Conservation (phyloP, 1,140 invertebrate species). For the Calephelis nemesis region DNA sequence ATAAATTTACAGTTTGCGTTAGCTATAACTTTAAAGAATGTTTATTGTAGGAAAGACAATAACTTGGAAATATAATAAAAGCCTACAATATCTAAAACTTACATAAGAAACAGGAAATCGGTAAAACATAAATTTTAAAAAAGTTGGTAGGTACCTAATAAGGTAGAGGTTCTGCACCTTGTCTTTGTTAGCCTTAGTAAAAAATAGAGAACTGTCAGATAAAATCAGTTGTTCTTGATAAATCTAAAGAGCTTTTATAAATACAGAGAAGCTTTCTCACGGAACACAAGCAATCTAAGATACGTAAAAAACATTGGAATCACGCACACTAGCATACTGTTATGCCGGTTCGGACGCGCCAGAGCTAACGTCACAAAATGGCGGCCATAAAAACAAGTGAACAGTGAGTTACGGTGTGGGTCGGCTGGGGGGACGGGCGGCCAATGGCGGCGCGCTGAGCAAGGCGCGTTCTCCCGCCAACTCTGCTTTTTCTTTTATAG, state of each 20-base stretch:
- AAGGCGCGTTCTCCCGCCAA: conserved; percentile 61
- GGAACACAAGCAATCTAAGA: conserved; percentile 20
- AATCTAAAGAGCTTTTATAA: conserved; percentile 21
- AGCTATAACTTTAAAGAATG: too few relatives aligned
- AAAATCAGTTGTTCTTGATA: conserved; percentile 15
- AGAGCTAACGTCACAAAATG: conserved; percentile 76
- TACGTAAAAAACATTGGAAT: conserved; percentile 39
- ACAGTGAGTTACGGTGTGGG: conserved; percentile 72
- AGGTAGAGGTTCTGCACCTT: too few relatives aligned
- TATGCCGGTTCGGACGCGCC: conserved; percentile 34
- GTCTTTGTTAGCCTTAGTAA: too few relatives aligned
- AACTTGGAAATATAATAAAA: too few relatives aligned
- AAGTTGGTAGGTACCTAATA: too few relatives aligned
- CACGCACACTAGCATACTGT: conserved; percentile 55
- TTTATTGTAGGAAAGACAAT: too few relatives aligned
- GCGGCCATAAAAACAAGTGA: conserved; percentile 78
- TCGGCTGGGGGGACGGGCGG: conserved; percentile 37
- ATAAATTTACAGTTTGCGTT: too few relatives aligned
- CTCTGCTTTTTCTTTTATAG: conserved; percentile 76
- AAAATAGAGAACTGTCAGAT: neutral
- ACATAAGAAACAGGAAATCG: too few relatives aligned
- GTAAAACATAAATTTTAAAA: too few relatives aligned
- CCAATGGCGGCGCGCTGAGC: conserved; percentile 69
- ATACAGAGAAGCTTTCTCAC: conserved; percentile 24
- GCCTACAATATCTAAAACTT: too few relatives aligned